A percentile compares a stretch with the other conserved stretches of the same genome.
Evolutionary conservation across 2,888 invertebrate genomes (phyloP).

Genomic region (Meliscaeva auricollis): DNA sequence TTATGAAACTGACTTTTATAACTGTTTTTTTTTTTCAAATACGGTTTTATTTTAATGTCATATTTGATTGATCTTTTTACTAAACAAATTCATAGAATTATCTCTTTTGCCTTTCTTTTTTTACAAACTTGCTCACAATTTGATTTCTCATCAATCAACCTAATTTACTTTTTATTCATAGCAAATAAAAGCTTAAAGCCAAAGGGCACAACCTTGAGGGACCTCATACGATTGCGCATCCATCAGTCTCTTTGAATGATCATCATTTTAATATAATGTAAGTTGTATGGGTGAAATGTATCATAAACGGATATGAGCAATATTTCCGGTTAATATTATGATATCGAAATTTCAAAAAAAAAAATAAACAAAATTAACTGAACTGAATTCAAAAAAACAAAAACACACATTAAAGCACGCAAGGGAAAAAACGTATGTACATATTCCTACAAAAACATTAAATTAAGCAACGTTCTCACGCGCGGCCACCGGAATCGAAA

Average conservation of each 20-base stretch:
- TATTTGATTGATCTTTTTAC: neutral
- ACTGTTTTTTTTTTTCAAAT: too few relatives aligned
- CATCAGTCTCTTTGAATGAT: neutral
- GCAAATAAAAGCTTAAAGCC: constrained; percentile 9
- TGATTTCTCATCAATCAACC: constrained; percentile 9
- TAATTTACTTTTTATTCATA: constrained; percentile 6
- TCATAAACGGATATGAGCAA: constrained; percentile 21
- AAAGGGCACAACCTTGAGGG: constrained; percentile 40
- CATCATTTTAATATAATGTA: neutral
- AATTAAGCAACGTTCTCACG: constrained; percentile 25
- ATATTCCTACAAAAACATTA: neutral
- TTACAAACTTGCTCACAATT: neutral
- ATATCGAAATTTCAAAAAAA: neutral
- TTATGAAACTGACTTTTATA: too few relatives aligned
- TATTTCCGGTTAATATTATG: constrained; percentile 27
- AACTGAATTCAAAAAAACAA: neutral
- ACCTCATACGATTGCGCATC: constrained; percentile 12
- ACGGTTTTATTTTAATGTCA: too few relatives aligned
- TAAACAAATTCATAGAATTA: neutral
- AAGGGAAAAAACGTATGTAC: neutral
- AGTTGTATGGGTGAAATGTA: neutral
- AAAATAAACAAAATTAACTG: neutral
- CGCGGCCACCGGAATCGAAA: neutral
- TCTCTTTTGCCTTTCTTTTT: neutral
- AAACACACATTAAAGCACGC: neutral